Evolutionary conservation across 2,888 invertebrate genomes (phyloP), one percentile per base, ranked within the genome.

Genomic region (Pterostichus madidus): DNA sequence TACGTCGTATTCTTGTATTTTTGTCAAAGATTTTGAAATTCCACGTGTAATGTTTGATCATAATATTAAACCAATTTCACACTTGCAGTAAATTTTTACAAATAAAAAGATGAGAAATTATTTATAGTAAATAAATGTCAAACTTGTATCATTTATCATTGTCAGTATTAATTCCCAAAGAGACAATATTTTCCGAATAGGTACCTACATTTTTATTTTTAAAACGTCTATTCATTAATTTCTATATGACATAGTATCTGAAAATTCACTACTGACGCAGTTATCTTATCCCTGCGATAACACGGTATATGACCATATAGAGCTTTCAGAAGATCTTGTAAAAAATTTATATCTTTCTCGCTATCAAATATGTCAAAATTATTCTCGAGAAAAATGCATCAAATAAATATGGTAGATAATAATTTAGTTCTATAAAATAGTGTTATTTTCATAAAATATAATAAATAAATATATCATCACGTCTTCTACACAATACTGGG

Each of bases 91-190:
- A 59, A 59, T 59, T 64, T 64, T 13, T 5, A 35, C 13, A 39
- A 64, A 64, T 64, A 64, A 64, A 64, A 64, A 64, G 64, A 39
- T 35, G 7, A 31, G 39, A 10, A 35, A 39, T 64, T 64, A 64
- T 64, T 64, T 64, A 64, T 64, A 64, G 64, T 64, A 64, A 35
- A 64, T 64, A 64, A 64, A 64, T 64, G 64, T 64, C 64, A 64
- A 64, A 64, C 32, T 32, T 13, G 64, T 35, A 32, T 39, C 64
- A 64, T 64, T 35, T 64, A 64, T 64, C 64, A 64, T 13, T 64
- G 64, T 64, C 64, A 35, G 13, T 32, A 64, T 64, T 59, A 31
- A 64, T 64, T 61, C 64, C 64, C 64, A 31, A n/a, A 64, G 64
- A 32, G 13, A 64, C 39, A 39, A 64, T 64, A 35, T 64, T 64